A percentile compares a stretch with the other conserved stretches of the same genome.
Evolutionary conservation across 2,797 vertebrate species (phyloP).

Genomic region (Columba guinea): DNA sequence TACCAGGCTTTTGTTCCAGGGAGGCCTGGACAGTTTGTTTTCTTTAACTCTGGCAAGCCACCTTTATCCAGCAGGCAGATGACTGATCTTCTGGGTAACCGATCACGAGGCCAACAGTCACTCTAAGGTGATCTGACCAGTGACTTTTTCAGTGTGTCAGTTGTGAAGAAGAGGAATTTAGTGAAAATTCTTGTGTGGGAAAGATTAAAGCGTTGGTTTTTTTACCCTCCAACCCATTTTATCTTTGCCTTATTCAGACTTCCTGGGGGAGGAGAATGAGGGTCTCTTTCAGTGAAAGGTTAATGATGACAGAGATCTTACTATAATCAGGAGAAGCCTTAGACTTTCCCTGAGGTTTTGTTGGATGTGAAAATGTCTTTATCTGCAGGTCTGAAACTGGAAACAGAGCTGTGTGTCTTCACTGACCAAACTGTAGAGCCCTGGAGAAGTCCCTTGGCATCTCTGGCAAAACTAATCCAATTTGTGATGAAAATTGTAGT

Average conservation of each 20-base stretch:
- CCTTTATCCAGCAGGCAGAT: neutral
- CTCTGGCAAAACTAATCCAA: neutral
- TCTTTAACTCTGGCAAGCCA: neutral
- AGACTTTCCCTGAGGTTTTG: neutral
- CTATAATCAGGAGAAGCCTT: neutral
- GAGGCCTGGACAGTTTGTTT: neutral
- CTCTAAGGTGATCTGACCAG: neutral
- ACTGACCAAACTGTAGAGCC: neutral
- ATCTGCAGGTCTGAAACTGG: neutral
- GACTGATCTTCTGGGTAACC: neutral
- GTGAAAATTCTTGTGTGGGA: neutral
- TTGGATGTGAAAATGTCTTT: neutral
- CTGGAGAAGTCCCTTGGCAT: neutral
- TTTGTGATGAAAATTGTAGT: neutral
- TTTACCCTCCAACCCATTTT: neutral
- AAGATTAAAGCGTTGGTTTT: neutral
- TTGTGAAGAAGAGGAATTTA: neutral
- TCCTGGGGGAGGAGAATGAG: neutral
- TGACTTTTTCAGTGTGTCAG: neutral
- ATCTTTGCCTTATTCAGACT: neutral
- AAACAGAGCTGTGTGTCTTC: neutral
- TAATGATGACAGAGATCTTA: neutral
- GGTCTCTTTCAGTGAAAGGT: neutral
- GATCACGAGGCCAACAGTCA: neutral
- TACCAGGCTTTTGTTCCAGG: slow-evolving; percentile 18